phyloP scores from a whole-genome alignment of 2,113 vertebrate species.

The Sebastes schlegelii region DNA sequence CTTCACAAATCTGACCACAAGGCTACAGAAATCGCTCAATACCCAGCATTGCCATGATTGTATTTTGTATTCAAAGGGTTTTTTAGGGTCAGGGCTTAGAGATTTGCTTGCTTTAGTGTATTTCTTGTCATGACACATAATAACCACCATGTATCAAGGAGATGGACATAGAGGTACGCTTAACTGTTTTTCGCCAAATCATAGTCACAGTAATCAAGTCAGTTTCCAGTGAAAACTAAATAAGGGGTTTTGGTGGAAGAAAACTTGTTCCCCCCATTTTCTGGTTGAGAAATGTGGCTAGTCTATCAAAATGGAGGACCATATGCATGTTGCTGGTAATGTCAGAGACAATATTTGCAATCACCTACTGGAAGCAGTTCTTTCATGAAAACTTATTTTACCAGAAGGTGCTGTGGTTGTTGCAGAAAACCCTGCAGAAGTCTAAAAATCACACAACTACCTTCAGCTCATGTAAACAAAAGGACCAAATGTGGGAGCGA shows the following conservation, averaged over 20 bases:
- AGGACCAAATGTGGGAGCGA: background rate
- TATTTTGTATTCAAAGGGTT: constrained; percentile 9
- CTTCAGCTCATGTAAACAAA: background rate
- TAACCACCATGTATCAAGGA: background rate
- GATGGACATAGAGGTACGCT: background rate
- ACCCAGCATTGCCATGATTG: background rate
- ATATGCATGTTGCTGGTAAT: background rate
- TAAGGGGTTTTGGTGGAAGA: no score
- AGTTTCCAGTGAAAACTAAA: no score
- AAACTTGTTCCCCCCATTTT: no score
- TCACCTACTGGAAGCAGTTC: background rate
- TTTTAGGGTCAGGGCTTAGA: constrained; percentile 8
- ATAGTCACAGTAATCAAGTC: background rate
- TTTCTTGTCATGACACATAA: background rate
- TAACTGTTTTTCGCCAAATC: background rate
- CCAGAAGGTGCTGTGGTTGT: background rate
- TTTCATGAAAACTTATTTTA: background rate
- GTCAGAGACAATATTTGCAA: background rate
- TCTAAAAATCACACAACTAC: no score
- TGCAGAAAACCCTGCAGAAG: background rate
- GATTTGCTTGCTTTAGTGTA: constrained; percentile 2
- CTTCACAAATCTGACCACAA: background rate
- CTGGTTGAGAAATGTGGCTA: background rate
- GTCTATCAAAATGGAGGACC: background rate
- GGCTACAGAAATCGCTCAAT: background rate